These are phyloP conservation scores for Anthophora plumipes DNA, from an alignment of 2,888 invertebrate genomes.

Conservation along the genomic window DNA sequence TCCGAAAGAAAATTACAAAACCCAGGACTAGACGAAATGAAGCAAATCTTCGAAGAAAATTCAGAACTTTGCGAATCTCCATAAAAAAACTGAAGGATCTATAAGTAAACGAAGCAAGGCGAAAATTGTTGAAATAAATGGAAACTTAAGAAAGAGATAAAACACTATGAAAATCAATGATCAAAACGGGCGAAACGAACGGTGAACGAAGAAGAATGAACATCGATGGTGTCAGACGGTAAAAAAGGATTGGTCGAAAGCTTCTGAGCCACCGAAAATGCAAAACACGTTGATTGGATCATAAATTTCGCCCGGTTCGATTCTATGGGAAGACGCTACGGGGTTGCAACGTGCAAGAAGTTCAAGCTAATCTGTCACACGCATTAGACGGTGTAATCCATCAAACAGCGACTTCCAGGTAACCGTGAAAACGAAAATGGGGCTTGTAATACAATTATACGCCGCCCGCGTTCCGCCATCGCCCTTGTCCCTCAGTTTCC, in stretches of 20 bases:
- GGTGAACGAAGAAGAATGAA: not conserved
- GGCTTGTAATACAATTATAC: slow-evolving; percentile 77
- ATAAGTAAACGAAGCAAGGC: not conserved
- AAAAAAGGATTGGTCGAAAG: not conserved
- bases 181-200: not conserved
- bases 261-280: slow-evolving; percentile 4
- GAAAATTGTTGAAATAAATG: not conserved
- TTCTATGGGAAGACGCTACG: slow-evolving; percentile 15
- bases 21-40: too few relatives aligned
- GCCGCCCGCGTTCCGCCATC: slow-evolving; percentile 62
- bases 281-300: slow-evolving; percentile 47
- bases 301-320: slow-evolving; percentile 51
- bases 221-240: not conserved
- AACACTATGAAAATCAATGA: not conserved
- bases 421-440: slow-evolving; percentile 76
- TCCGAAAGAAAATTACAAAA: too few relatives aligned
- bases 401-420: slow-evolving; percentile 79
- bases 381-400: slow-evolving; percentile 82
- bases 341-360: slow-evolving; percentile 61
- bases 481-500: slow-evolving; percentile 48
- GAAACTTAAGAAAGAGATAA: not conserved
- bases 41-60: too few relatives aligned
- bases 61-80: too few relatives aligned
- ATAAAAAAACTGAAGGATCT: too few relatives aligned
- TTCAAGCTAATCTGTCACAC: slow-evolving; percentile 82